A percentile compares a stretch with the other conserved stretches of the same genome.
Conservation (phyloP, 2,888 invertebrate genomes). For the Ceramica pisi region DNA sequence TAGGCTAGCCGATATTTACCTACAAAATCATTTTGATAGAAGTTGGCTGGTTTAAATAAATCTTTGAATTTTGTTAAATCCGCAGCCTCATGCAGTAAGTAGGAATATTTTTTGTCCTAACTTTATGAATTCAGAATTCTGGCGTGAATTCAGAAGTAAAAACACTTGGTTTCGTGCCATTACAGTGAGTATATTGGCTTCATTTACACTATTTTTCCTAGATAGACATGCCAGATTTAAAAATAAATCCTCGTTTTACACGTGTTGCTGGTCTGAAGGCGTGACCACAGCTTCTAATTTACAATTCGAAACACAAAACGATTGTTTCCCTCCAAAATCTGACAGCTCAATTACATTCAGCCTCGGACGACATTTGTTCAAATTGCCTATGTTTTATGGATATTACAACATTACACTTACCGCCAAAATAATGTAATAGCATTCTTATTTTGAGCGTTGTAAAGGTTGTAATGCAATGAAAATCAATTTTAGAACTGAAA, state of each 20-base stretch:
- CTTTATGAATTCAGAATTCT: not conserved
- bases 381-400: slow-evolving; percentile 82
- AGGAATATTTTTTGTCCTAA: too few species aligned
- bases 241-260: not conserved
- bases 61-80: too few species aligned
- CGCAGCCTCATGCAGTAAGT: too few species aligned
- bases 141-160: not conserved
- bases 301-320: slow-evolving; percentile 55
- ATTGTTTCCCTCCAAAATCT: slow-evolving; percentile 84
- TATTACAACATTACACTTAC: slow-evolving; percentile 54
- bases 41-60: not conserved
- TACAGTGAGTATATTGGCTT: not conserved
- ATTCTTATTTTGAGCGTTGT: not conserved
- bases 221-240: not conserved
- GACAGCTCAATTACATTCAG: slow-evolving; percentile 86
- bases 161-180: not conserved
- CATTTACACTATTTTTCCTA: not conserved
- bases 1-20: not conserved
- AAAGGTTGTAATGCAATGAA: slow-evolving; percentile 66
- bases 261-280: not conserved
- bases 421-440: slow-evolving; percentile 1
- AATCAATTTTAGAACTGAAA: slow-evolving; percentile 37
- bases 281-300: slow-evolving; percentile 37
- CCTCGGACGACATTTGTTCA: slow-evolving; percentile 88
- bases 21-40: too few species aligned